phyloP scores from a whole-genome alignment of 2,888 invertebrate species.

The Diarsia mendica region DNA sequence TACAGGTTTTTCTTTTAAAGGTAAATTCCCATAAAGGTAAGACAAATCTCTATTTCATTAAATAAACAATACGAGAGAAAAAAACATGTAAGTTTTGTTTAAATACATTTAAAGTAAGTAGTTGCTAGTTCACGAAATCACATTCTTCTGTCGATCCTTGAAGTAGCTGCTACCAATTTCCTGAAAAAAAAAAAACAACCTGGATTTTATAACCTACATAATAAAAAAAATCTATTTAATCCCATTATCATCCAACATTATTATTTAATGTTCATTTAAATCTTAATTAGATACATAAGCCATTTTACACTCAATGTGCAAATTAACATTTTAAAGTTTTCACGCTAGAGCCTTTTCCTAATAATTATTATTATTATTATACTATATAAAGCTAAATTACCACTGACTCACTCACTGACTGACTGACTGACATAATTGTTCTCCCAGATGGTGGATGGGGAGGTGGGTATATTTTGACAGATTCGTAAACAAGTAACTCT shows the following conservation, averaged over 20 bases:
- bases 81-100: neutral
- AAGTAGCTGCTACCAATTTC: neutral
- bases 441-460: too few species aligned
- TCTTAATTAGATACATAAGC: constrained; percentile 7
- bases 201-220: neutral
- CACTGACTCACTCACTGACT: too few species aligned
- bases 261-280: constrained; percentile 2
- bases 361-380: too few species aligned
- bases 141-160: neutral
- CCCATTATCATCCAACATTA: neutral
- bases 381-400: too few species aligned
- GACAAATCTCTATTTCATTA: neutral
- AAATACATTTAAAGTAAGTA: neutral
- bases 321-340: neutral
- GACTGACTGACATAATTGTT: too few species aligned
- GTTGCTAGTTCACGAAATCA: too few species aligned
- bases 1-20: neutral
- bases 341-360: neutral
- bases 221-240: neutral
- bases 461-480: too few species aligned
- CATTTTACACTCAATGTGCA: neutral
- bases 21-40: neutral
- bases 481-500: too few species aligned
- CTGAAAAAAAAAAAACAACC: constrained; percentile 17
- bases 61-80: neutral